phyloP scores from a whole-genome alignment of 2,797 vertebrate genomes.

The Anguilla megastoma region DNA sequence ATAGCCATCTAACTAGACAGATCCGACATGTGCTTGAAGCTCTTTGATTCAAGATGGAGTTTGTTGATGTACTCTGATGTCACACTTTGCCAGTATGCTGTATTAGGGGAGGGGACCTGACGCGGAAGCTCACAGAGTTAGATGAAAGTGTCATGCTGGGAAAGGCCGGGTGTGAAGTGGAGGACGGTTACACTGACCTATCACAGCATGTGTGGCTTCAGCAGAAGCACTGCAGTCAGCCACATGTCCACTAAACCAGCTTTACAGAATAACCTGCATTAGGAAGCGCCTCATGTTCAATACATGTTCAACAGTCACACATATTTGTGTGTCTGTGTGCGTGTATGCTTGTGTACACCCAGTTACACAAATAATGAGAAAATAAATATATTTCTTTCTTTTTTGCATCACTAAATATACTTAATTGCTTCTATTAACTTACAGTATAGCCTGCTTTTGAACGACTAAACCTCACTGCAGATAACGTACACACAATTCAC shows the following conservation, averaged over 20 bases:
- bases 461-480: neutral
- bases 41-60: neutral
- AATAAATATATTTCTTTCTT: neutral
- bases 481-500: neutral
- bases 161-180: neutral
- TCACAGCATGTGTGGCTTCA: too few relatives aligned
- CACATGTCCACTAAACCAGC: neutral
- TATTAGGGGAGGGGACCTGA: neutral
- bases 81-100: neutral
- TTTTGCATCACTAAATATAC: neutral
- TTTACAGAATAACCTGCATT: neutral
- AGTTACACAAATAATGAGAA: neutral
- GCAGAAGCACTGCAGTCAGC: neutral
- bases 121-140: neutral
- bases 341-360: neutral
- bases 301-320: too few relatives aligned
- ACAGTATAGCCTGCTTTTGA: neutral
- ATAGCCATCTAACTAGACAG: neutral
- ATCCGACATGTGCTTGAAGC: neutral
- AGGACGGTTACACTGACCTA: neutral
- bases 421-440: neutral
- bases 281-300: neutral
- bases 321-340: neutral
- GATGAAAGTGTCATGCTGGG: neutral
- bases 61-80: neutral